These are phyloP conservation scores for Thereva unica DNA, from an alignment of 2,888 invertebrate genomes.

Conservation along the genomic window DNA sequence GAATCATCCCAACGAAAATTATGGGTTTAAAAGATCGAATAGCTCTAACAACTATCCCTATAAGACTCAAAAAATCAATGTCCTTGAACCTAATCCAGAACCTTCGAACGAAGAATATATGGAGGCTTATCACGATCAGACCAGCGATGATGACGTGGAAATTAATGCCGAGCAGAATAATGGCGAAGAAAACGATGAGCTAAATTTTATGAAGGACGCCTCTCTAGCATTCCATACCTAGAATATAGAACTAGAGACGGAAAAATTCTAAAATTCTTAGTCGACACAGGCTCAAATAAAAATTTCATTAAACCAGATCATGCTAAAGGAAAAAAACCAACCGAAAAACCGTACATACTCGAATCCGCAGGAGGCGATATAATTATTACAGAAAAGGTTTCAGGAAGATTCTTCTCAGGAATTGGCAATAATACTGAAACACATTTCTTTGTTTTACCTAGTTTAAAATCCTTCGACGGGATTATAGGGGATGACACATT, in stretches of 20 bases:
- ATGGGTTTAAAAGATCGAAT: neutral
- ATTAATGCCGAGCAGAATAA: constrained; percentile 1
- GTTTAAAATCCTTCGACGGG: constrained; percentile 31
- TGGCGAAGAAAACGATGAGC: constrained; percentile 13
- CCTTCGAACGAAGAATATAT: neutral
- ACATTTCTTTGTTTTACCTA: constrained; percentile 37
- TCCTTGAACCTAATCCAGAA: neutral
- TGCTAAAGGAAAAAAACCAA: neutral
- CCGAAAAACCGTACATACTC: constrained; percentile 17
- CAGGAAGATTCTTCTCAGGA: constrained; percentile 33
- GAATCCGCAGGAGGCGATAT: constrained; percentile 23
- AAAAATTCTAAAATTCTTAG: constrained; percentile 20
- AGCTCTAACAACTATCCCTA: neutral
- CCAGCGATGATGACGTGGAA: neutral
- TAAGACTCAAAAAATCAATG: constrained; percentile 12
- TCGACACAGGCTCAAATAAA: constrained; percentile 34
- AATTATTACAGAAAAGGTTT: constrained; percentile 22
- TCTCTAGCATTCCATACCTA: constrained; percentile 38
- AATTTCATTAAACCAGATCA: constrained; percentile 23
- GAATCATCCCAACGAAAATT: constrained; percentile 24
- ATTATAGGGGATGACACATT: constrained; percentile 37
- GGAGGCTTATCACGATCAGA: neutral
- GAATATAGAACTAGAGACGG: constrained; percentile 21
- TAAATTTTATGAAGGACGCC: constrained; percentile 37
- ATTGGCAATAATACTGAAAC: constrained; percentile 22